Evolutionary conservation across 1,140 invertebrate species (phyloP), one percentile per base, ranked within the genome.

Genomic region (Rhynchophorus ferrugineus): DNA sequence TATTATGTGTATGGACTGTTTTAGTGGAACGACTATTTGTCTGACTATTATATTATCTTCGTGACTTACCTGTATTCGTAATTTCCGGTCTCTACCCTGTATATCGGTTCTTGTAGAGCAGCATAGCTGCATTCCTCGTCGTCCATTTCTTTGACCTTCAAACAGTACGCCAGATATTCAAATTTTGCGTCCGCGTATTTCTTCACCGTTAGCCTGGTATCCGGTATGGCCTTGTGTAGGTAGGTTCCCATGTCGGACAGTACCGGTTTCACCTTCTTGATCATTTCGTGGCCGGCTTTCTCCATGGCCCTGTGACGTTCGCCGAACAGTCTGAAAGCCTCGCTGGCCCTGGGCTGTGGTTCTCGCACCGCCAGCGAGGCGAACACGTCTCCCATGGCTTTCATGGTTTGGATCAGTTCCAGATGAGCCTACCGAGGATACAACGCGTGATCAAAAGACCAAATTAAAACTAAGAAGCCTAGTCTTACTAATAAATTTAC

Each of bases 161-260:
- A 72, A 69, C 95, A 99, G 70, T 98, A 99, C 0, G 95, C 97
- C 14, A 99, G 73, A 72, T 98, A 98, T 69, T 98, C 95, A 74
- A 98, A 99, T 73, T 99, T 99, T 1, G 89, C 87, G 74, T 98
- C 94, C 0, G 91, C 90, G 71, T 98, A 99, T 67, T 97, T 97
- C 61, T 91, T 88, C 22, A 99, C 95, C 0, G 96, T 99, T 21
- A 98, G 72, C 67, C 93, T 87, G 0, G 95, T 99, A 65, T 99
- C 96, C 1, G 95, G 95, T 60, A 99, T 96, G 1, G 95, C 95
- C 74, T 98, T 98, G 65, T 92, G 83, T 0, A 98, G 73, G 71
- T 96, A 98, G 0, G 95, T 98, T 3, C 93, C 93, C 68, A 98
- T 78, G 72, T 98, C 95, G 49, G 81, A 81, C 37, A 98, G 72